Percentiles rank a stretch among this genome's conserved stretches.
These are phyloP conservation scores for Pilophorus perplexus DNA, from an alignment of 2,888 invertebrate genomes.

Conservation along the genomic window DNA sequence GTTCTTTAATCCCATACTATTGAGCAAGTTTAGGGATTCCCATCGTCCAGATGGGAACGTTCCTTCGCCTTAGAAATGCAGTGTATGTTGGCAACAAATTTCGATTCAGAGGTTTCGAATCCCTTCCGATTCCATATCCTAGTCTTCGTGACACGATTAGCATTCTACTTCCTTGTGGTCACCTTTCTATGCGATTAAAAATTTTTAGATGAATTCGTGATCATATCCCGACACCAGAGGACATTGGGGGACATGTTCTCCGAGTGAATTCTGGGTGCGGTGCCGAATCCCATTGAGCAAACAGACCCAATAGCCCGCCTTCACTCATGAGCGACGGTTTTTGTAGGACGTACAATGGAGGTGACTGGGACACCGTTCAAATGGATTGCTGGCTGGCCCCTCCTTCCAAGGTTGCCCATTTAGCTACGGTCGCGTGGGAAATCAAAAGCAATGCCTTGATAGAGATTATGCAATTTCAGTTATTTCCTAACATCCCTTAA, in stretches of 20 bases:
- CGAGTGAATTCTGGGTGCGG: conserved; percentile 13
- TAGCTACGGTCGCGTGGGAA: neutral
- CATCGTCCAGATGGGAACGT: too few species aligned
- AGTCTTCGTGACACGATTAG: too few species aligned
- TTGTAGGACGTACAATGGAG: neutral
- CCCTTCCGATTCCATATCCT: too few species aligned
- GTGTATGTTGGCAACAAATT: too few species aligned
- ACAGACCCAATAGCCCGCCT: neutral
- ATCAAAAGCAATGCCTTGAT: neutral
- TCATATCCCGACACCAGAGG: neutral
- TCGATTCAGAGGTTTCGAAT: too few species aligned
- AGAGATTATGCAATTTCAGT: too few species aligned
- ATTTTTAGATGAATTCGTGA: neutral
- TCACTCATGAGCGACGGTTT: conserved; percentile 10
- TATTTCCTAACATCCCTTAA: too few species aligned
- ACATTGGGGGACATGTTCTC: neutral
- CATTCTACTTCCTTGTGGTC: too few species aligned
- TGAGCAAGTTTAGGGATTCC: too few species aligned
- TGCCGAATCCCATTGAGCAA: neutral
- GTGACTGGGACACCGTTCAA: neutral
- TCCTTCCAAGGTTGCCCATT: conserved; percentile 1
- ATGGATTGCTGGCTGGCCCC: neutral
- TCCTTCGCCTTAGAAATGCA: too few species aligned
- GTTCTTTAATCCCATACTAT: too few species aligned
- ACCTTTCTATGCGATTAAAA: neutral